These are phyloP conservation scores for Prionailurus bengalensis DNA, from an alignment of 2,113 vertebrate genomes.

Conservation along the genomic window DNA sequence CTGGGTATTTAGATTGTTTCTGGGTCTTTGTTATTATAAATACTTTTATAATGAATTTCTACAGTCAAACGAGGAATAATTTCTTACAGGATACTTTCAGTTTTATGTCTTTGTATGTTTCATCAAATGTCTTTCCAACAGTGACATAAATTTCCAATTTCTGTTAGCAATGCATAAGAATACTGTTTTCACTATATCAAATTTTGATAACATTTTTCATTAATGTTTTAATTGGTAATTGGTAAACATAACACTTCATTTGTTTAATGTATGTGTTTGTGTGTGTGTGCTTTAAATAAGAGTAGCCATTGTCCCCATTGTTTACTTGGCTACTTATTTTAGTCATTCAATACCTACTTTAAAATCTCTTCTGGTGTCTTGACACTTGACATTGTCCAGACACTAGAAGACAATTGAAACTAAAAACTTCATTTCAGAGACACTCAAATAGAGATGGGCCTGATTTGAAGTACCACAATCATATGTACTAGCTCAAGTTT, in stretches of 20 bases:
- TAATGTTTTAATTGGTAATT: background rate
- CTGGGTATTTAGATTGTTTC: background rate
- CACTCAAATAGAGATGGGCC: background rate
- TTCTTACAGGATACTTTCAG: background rate
- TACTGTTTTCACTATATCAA: background rate
- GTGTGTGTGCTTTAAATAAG: background rate
- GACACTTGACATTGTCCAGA: too few relatives aligned
- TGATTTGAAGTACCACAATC: background rate
- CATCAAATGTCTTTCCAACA: background rate
- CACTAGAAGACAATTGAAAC: background rate
- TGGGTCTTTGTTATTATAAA: background rate
- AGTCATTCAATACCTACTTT: background rate
- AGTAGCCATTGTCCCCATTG: background rate
- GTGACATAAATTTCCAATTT: background rate
- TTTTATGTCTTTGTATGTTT: background rate
- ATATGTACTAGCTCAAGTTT: background rate
- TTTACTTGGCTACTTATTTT: background rate
- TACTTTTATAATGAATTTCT: background rate
- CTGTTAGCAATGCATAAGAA: background rate
- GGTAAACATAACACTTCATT: background rate
- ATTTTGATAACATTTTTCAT: constrained; percentile 43
- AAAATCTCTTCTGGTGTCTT: background rate
- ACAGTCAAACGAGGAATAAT: background rate
- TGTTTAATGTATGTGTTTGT: background rate
- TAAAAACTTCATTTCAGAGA: background rate